Base-by-base conservation (phyloP, 2,797 vertebrate genomes). In the Lacerta agilis region DNA sequence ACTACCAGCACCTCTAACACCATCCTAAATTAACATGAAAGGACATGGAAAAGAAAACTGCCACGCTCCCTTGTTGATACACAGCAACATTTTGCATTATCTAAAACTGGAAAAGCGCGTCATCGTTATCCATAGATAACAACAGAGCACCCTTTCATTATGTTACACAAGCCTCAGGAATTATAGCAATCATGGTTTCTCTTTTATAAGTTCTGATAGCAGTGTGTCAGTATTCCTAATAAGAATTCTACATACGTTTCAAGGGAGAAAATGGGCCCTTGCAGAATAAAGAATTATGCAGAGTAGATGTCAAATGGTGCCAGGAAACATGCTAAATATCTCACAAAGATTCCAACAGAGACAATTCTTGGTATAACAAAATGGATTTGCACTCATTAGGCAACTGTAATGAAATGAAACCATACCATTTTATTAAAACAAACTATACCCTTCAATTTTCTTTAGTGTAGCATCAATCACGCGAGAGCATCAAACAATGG, bases 351-450 rank as follows among this genome's bases (percentile, higher is more conserved):
- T 89, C 83, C 83, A 86, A 67, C 83, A 86, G 88, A 85, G 87
- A 88, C 45, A 8, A 82, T 76, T 82, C 45, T 81, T 85, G 25
- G 71, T 86, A 67, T 76, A 81, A 82, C 71, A 86, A 86, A 86
- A 86, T 81, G 72, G 78, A 89, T 85, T 85, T 89, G 78, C 78
- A 55, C 61, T 85, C 78, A 89, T 73, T 85, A 86, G 88, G 41
- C 71, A 76, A 89, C 61, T 23, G 45, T 55, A 86, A 89, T 82
- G 83, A 89, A 89, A 49, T 69, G 83, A 86, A 89, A 69, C 83
- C n/a, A 81, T 82, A 86, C 83, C 83, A 82, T 86, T 86, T 82
- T 89, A 89, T 89, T 89, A 86, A 81, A 89, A 86, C 36, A 82
- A 82, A 82, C 64, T n/a, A 77, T 86, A 86, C 79, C 88, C 78